A percentile compares a stretch with the other conserved stretches of the same genome.
Evolutionary conservation across 1,140 invertebrate genomes (phyloP).

Genomic region (Meloidogyne floridensis): DNA sequence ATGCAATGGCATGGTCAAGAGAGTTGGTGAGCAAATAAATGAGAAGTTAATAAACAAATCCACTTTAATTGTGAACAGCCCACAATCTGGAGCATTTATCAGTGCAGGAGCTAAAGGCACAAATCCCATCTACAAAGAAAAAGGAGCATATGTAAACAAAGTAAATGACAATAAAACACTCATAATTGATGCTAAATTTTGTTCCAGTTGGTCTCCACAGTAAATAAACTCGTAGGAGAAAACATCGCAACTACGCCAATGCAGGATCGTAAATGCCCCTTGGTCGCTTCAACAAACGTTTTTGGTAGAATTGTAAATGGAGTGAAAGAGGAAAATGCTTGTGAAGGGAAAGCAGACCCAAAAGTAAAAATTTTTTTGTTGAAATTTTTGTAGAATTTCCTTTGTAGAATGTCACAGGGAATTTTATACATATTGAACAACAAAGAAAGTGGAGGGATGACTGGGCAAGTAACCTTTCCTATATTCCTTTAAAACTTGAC

Average conservation of each 20-base stretch:
- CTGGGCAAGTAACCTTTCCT: conserved; percentile 9
- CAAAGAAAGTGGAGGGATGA: conserved; percentile 35
- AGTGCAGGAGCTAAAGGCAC: conserved; percentile 37
- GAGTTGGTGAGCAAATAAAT: conserved; percentile 24
- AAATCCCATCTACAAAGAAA: conserved; percentile 36
- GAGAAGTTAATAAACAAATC: background rate
- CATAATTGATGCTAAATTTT: background rate
- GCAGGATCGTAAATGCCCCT: conserved; percentile 32
- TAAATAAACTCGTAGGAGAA: conserved; percentile 20
- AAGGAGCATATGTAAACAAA: conserved; percentile 40
- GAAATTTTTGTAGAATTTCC: background rate
- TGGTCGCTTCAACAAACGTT: conserved; percentile 44
- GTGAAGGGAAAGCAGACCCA: conserved; percentile 14
- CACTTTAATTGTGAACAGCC: conserved; percentile 15
- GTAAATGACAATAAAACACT: background rate
- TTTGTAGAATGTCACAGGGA: conserved; percentile 42
- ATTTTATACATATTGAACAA: conserved; percentile 49
- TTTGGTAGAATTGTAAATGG: conserved; percentile 45
- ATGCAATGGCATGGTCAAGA: conserved; percentile 49
- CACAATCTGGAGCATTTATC: conserved; percentile 38
- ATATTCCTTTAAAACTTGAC: no score
- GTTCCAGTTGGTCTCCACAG: conserved; percentile 5
- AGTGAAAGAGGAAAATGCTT: conserved; percentile 34
- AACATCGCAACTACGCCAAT: conserved; percentile 33
- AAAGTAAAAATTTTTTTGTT: conserved; percentile 19